Base-by-base conservation (phyloP, 2,888 invertebrate species). In the Aquatica leii region DNA sequence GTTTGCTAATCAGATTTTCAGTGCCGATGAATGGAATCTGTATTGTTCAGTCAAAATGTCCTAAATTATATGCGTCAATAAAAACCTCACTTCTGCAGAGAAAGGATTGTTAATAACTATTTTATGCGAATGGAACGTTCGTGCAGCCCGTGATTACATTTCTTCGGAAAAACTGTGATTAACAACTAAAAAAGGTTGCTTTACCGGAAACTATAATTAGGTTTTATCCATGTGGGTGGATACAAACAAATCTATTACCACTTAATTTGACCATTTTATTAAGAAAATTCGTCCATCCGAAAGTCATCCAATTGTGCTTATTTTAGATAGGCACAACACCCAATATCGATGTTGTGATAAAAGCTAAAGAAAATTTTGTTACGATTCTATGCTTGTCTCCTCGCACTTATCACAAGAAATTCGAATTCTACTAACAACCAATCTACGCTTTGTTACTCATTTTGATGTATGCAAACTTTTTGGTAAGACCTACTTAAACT, bases 361-460 rank as follows among this genome's bases (percentile, higher is more conserved):
- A 31, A 31, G 31, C 9, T 9, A 31, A 31, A 31, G 5, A 31
- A 31, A 31, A 9, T 31, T 31, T 31, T 9, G 31, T 9, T 31
- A 4, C 31, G 31, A 31, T 31, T 31, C 9, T 31, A 31, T 31
- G 31, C 9, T 9, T 31, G 31, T 31, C 31, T 9, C 31, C 31
- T 31, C 31, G 9, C 31, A 31, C 9, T 6, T 31, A 6, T 9
- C 40, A 41, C 15, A 35, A 52, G 12, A 46, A 14, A 46, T 35
- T 49, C 15, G 14, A 57, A 57, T 21, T 17, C 18, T 51, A 14
- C 14, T 15, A 50, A 21, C 12, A 48, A 48, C 48, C 20, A 48
- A 48, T 48, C 21, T 18, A 48, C 18, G 21, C n/a, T n/a, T n/a
- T n/a, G n/a, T n/a, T n/a, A n/a, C n/a, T n/a, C n/a, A n/a, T n/a